Evolutionary conservation across 2,888 invertebrate genomes (phyloP), one percentile per base, ranked within the genome.

Genomic region (Crossocerus cetratus): DNA sequence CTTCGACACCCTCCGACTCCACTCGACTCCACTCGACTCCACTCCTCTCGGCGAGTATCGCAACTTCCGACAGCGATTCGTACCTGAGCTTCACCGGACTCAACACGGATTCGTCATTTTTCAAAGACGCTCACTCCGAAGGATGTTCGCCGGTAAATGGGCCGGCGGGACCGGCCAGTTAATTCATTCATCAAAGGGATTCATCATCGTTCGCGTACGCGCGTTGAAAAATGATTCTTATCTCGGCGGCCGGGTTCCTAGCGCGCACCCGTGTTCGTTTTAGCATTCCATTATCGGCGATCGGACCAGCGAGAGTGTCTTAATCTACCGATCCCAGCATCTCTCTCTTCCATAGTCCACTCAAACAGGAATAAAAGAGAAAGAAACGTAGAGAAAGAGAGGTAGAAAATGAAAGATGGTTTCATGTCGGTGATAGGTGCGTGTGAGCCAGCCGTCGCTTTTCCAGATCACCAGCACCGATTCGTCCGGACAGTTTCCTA

Each of bases 391-490:
- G 43, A 69, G 57, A 64, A 49, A 65, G 60, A 44, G 14, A 42
- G 58, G 60, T 8, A 53, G 16, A 55, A 44, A 55, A n/a, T 56
- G 56, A 67, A 18, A 49, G 60, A 60, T 59, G 43, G 32, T 43
- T 20, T 71, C 53, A 54, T 63, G 64, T 49, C 32, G 64, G 21
- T 23, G 5, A 44, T 23, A 23, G 14, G 53, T 23, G 59, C 55
- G 56, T 73, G 74, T 73, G 75, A 71, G 84, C 32, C 32, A 84
- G 71, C 81, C 74, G 80, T 83, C 81, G 80, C 74, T 83, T 83
- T 84, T 81, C 70, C 74, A 81, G 81, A 85, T 84, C 79, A 80
- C 80, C 81, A 75, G 83, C 85, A 71, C 74, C 82, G 85, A 84
- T 85, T 63, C 78, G 5, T 32, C 49, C 49, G 49, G 49, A 32